Base-by-base conservation (phyloP, 2,888 invertebrate genomes). In the Dicyrtomina minuta region DNA sequence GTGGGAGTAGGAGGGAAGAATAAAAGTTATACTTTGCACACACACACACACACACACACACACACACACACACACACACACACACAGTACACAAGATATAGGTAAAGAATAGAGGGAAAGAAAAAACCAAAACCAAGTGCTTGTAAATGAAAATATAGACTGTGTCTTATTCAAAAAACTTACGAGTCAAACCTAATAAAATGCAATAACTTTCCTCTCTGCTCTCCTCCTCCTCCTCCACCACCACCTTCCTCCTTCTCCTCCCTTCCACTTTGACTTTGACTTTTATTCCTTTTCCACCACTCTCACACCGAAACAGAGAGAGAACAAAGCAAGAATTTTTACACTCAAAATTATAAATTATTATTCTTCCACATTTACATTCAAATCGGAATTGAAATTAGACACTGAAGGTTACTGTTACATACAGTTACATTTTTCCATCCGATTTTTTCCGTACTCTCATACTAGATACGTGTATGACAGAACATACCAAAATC, bases 71-170 rank as follows among this genome's bases (percentile, higher is more conserved):
- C 10, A 43, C n/a, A n/a, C n/a, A n/a, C n/a, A n/a, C n/a, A n/a
- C n/a, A n/a, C n/a, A n/a, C n/a, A n/a, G n/a, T n/a, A n/a, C n/a
- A n/a, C n/a, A n/a, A n/a, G n/a, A n/a, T n/a, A n/a, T n/a, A n/a
- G n/a, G 33, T 8, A 33, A 8, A 33, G 33, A 43, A 43, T 3
- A 46, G 46, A 20, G 46, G 10, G n/a, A 20, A 12, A 20, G 20
- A 12, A 46, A 46, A 20, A 46, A 33, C 26, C 26, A 39, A 33
- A 49, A 49, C 27, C 49, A 62, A 65, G 39, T 39, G 55, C 24
- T 55, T 15, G n/a, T 55, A 65, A 65, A 65, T 65, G 43, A 65
- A 65, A 65, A 65, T 65, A 65, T 53, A 65, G 41, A 55, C 43
- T 65, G 41, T 65, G 41, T 22, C 65, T 55, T 65, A 65, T 65